phyloP scores from a whole-genome alignment of 2,797 vertebrate genomes.

The Brachymystax lenok region DNA sequence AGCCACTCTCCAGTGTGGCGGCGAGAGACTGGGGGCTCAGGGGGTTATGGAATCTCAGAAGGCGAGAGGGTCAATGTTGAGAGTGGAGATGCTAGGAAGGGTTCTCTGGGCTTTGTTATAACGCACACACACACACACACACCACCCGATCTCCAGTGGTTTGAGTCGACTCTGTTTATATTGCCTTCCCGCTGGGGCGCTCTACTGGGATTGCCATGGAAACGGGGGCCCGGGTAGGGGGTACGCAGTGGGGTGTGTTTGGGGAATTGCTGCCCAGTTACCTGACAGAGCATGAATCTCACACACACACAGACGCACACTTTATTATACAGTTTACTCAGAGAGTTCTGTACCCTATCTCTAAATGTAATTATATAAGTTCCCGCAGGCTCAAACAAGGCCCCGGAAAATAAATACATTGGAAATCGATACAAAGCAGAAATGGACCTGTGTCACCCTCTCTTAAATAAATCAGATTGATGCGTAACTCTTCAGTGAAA shows the following conservation, averaged over 20 bases:
- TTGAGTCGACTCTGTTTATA: constrained; percentile 60
- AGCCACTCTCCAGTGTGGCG: background rate
- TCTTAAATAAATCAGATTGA: background rate
- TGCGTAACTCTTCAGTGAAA: background rate
- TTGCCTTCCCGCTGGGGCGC: constrained; percentile 59
- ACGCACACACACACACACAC: background rate
- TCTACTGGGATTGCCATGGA: constrained; percentile 62
- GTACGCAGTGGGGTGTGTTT: constrained; percentile 24
- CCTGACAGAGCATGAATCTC: constrained; percentile 12
- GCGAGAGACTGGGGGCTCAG: background rate
- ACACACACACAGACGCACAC: constrained; percentile 12
- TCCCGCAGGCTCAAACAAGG: constrained; percentile 3
- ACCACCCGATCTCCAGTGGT: constrained; percentile 48
- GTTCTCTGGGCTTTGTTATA: background rate
- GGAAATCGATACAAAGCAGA: background rate
- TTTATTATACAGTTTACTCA: constrained; percentile 1
- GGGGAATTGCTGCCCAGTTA: constrained; percentile 24
- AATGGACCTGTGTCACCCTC: background rate
- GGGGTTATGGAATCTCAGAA: background rate
- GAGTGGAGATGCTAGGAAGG: background rate
- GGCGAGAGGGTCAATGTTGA: background rate
- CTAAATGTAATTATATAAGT: constrained; percentile 14
- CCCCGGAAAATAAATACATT: background rate
- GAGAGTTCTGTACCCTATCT: background rate
- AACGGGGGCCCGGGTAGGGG: constrained; percentile 43